Percentiles rank a stretch among this genome's conserved stretches.
Conservation (phyloP, 2,888 invertebrate genomes). For the Catocala sponsa region DNA sequence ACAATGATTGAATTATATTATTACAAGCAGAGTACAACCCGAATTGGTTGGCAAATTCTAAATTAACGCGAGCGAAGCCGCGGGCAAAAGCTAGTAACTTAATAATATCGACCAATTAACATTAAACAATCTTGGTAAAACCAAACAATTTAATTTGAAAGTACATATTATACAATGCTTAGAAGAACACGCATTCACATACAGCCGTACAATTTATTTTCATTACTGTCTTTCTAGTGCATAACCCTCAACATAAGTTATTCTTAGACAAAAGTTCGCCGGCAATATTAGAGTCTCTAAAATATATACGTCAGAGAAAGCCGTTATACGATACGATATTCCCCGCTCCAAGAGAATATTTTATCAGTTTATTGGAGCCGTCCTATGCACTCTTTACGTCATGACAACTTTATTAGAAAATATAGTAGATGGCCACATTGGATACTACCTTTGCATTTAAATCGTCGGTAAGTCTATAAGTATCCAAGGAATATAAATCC, state of each 20-base stretch:
- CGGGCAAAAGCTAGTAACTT: no score
- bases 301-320: slow-evolving; percentile 17
- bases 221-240: neutral
- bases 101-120: no score
- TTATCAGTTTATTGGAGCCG: slow-evolving; percentile 39
- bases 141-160: no score
- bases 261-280: slow-evolving; percentile 2
- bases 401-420: slow-evolving; percentile 56
- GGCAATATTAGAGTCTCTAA: slow-evolving; percentile 15
- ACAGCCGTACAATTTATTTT: neutral
- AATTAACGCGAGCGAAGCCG: no score
- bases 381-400: slow-evolving; percentile 42
- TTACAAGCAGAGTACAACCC: no score
- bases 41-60: no score
- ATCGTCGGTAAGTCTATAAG: slow-evolving; percentile 46
- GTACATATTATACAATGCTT: no score
- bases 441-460: slow-evolving; percentile 52
- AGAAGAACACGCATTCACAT: no score
- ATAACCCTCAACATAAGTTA: neutral
- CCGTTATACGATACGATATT: slow-evolving; percentile 10
- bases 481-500: slow-evolving; percentile 20
- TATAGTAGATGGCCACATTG: slow-evolving; percentile 37
- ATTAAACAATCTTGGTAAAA: no score
- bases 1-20: no score
- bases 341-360: slow-evolving; percentile 26